Conservation (phyloP, 2,797 vertebrate species). For the Phrynocephalus vlangalii region DNA sequence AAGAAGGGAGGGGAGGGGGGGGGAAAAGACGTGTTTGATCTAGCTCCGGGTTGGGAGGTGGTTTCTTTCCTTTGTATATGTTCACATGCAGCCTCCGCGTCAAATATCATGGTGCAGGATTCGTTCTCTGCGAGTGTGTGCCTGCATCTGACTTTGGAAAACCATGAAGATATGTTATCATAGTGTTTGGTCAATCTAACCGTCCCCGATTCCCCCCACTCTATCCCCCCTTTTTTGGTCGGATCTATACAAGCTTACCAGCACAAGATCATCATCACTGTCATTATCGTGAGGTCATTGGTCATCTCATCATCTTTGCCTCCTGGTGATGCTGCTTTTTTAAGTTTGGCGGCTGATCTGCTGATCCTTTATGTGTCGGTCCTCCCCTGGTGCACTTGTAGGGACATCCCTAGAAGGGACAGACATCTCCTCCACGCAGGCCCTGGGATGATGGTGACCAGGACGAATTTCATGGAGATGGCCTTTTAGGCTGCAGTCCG, state of each 20-base stretch:
- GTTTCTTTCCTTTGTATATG: too few relatives aligned
- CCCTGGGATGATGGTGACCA: background rate
- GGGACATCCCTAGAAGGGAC: background rate
- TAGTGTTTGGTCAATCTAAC: too few relatives aligned
- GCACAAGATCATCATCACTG: background rate
- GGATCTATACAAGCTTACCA: background rate
- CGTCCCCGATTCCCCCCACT: background rate
- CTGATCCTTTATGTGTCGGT: background rate
- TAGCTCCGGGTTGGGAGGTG: background rate
- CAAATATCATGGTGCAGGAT: background rate
- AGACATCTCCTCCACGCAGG: background rate
- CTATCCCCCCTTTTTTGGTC: background rate
- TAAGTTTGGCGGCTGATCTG: background rate
- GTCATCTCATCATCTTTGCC: background rate
- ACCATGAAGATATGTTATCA: background rate
- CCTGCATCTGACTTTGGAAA: background rate
- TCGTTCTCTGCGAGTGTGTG: background rate
- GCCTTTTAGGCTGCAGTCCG: background rate
- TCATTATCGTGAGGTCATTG: background rate
- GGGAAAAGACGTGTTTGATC: background rate
- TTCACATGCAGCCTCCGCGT: too few relatives aligned
- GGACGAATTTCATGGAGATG: too few relatives aligned
- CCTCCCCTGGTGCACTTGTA: background rate
- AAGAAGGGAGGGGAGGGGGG: too few relatives aligned
- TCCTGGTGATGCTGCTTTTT: background rate